These are phyloP conservation scores for Aythya baeri DNA, from an alignment of 2,113 vertebrate species.

Conservation along the genomic window DNA sequence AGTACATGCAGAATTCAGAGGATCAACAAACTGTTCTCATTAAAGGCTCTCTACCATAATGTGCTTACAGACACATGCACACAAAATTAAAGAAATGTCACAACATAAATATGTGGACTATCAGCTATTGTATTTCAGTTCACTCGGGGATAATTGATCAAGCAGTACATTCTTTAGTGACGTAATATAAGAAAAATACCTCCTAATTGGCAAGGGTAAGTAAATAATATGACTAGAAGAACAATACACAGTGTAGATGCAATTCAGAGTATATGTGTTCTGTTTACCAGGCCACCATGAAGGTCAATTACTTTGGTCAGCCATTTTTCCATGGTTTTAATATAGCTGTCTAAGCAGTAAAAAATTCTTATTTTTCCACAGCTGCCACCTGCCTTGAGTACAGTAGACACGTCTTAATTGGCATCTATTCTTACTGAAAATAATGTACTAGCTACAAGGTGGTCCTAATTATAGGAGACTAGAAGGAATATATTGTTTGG, in stretches of 20 bases:
- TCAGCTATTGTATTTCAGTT: slow-evolving; percentile 24
- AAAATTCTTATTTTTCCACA: slow-evolving; percentile 38
- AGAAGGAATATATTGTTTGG: not conserved
- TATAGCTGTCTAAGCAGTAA: slow-evolving; percentile 5
- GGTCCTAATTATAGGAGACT: not conserved
- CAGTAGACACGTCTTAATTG: not conserved
- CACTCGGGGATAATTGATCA: slow-evolving; percentile 10
- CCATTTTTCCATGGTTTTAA: not conserved
- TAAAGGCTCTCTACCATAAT: slow-evolving; percentile 35
- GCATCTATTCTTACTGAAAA: slow-evolving; percentile 2
- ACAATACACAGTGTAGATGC: not conserved
- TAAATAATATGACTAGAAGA: not conserved
- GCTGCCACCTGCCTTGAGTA: slow-evolving; percentile 8
- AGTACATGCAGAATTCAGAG: slow-evolving; percentile 50
- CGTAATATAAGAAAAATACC: slow-evolving; percentile 3
- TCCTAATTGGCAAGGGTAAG: not conserved
- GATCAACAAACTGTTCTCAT: slow-evolving; percentile 59
- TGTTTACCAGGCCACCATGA: slow-evolving; percentile 13
- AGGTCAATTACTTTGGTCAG: not conserved
- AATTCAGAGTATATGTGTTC: not conserved
- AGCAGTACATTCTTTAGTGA: not conserved
- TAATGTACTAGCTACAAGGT: not conserved
- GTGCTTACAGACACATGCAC: slow-evolving; percentile 26
- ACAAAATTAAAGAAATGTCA: slow-evolving; percentile 51
- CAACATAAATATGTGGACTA: slow-evolving; percentile 41